Conservation (phyloP, 2,888 invertebrate genomes). For the Drosophila bunnanda region DNA sequence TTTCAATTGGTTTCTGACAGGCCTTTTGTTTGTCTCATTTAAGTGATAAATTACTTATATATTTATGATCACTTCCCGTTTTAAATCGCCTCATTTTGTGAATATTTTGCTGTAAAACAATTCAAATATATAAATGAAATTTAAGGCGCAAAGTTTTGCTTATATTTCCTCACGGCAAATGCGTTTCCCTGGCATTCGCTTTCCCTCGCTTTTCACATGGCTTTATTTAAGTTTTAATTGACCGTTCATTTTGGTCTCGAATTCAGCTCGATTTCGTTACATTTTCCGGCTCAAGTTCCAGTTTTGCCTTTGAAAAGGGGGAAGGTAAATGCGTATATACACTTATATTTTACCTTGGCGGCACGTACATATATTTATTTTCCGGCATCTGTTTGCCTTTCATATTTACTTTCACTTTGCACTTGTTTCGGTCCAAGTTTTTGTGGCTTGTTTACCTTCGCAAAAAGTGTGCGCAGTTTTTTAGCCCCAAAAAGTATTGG, state of each 20-base stretch:
- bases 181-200: constrained; percentile 2
- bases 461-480: constrained; percentile 1
- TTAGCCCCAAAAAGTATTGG: constrained; percentile 3
- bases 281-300: not conserved
- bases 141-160: not conserved
- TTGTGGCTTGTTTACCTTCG: constrained; percentile 28
- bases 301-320: not conserved
- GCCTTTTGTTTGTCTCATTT: not conserved
- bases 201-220: not conserved
- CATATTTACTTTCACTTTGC: constrained; percentile 50
- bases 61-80: too few species aligned
- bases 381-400: constrained; percentile 29
- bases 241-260: constrained; percentile 4
- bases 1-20: not conserved
- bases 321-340: not conserved
- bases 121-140: not conserved
- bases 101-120: not conserved
- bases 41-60: not conserved
- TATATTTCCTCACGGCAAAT: not conserved
- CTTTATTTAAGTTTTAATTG: constrained; percentile 34
- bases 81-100: not conserved
- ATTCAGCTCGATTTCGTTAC: constrained; percentile 4
- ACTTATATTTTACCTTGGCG: constrained; percentile 28
- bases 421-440: constrained; percentile 31
- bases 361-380: constrained; percentile 28